Evolutionary conservation across 2,888 invertebrate genomes (phyloP), one percentile per base, ranked within the genome.

Genomic region (Acleris laterana): DNA sequence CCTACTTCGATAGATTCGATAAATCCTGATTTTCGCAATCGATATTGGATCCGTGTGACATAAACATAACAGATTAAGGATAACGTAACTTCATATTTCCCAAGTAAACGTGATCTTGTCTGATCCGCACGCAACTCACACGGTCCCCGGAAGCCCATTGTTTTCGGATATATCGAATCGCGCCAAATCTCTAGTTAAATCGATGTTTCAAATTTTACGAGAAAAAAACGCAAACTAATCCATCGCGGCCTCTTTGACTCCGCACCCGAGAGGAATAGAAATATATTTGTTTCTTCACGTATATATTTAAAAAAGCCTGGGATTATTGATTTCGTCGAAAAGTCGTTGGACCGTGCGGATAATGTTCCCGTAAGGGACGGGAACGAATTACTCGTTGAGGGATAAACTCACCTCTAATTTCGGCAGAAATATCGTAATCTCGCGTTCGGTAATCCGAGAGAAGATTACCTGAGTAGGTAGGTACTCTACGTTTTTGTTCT

Each of bases 281-380:
- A 77, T 77, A 85, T 87, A 84, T 88, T 90, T 89, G 90, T 90
- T 91, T 92, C 88, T 85, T 75, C 79, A 80, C 83, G 80, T 75
- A 81, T 80, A 79, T 80, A 78, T 80, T 82, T 86, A 86, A 92
- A 90, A 90, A 91, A 86, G 79, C 81, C 75, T 71, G 70, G 85
- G 91, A 88, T 93, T 90, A 91, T 88, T 87, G 88, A 88, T 88
- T 92, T 93, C 93, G 83, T 70, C 75, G 93, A 90, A 90, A 83
- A 87, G 72, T 82, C 82, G 82, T 76, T 81, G 81, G 75, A 80
- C 84, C 83, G 84, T 82, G 81, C 80, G 88, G 86, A 89, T 90
- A 90, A 89, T 89, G 86, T 84, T 86, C 82, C 81, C 82, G 84
- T 85, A 83, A 83, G 83, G 85, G 74, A 83, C 84, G 84, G 77